Evolutionary conservation across 1,140 invertebrate genomes (phyloP), one percentile per base, ranked within the genome.

Genomic region (Telenomus remus): DNA sequence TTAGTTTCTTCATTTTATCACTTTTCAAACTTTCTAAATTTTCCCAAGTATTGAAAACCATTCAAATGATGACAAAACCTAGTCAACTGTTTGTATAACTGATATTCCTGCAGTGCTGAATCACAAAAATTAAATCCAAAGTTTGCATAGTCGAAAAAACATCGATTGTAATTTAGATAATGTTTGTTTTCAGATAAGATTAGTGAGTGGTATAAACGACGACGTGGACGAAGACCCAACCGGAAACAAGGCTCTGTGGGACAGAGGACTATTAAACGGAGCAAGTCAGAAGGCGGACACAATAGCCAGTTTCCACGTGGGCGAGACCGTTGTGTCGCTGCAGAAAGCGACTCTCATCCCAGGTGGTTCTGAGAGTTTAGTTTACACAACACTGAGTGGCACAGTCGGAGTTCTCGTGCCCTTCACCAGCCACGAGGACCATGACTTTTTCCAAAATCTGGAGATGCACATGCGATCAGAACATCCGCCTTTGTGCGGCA

Each of bases 391-490:
- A 0, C 82, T 99, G 0, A 97, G 96, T 71, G 98, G 98, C 9
- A 93, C 95, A 5, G 94, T 99, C 0, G 98, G 98, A 1, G 97
- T 98, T 37, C 89, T 99, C 4, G 95, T 99, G 9, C 97, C 98
- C 0, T 99, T 99, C 80, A 98, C 97, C 0, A 98, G 97, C 27
- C 94, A 98, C 81, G 98, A 99, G 90, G 98, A 99, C 86, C 97
- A 98, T 79, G 98, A 99, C 83, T 99, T 99, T 83, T 99, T 99
- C 89, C 98, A 99, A 86, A 96, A 99, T 89, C 88, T 99, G 53
- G 98, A 99, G 86, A 99, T 99, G 98, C 97, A 99, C 85, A 98
- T 99, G 97, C 89, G 98, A 43, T 96, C 95, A 49, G 98, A 99
- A 87, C 95, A 99, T 87, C 92, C 96, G 0, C 97, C 98, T 0